These are phyloP conservation scores for Myodes glareolus DNA, from an alignment of 2,113 vertebrate genomes.

Conservation along the genomic window DNA sequence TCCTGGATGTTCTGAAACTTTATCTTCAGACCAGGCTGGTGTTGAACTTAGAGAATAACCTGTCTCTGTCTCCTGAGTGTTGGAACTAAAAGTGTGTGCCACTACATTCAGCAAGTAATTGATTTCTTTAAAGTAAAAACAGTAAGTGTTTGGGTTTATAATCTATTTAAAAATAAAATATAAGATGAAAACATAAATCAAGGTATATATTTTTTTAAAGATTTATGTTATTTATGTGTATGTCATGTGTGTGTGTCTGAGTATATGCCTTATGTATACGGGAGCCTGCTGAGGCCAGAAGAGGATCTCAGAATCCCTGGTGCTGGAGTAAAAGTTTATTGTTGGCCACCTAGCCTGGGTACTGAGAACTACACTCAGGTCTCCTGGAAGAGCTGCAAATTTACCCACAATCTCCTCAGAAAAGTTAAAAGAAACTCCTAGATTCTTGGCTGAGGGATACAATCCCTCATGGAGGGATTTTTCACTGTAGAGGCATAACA, in stretches of 20 bases:
- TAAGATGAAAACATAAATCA: neutral
- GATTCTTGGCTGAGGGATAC: neutral
- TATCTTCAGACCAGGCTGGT: neutral
- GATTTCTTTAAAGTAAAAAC: neutral
- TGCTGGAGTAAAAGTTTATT: too few species aligned
- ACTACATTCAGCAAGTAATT: neutral
- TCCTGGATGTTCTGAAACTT: neutral
- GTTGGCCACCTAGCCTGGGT: too few species aligned
- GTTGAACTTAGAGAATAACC: neutral
- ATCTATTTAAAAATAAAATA: neutral
- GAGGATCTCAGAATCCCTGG: too few species aligned
- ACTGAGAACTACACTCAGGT: too few species aligned
- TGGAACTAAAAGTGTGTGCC: neutral
- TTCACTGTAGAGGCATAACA: neutral
- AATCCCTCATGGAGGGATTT: too few species aligned
- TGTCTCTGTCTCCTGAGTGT: neutral
- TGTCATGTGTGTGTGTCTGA: neutral
- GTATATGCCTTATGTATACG: too few species aligned
- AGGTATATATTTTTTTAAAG: neutral
- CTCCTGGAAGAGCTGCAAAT: too few species aligned
- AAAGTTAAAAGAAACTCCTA: too few species aligned
- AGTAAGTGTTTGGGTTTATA: neutral
- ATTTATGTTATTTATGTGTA: neutral
- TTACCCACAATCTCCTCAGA: too few species aligned
- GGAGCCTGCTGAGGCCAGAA: too few species aligned